Conservation (phyloP, 2,797 vertebrate genomes). For the Eidolon dupreanum region DNA sequence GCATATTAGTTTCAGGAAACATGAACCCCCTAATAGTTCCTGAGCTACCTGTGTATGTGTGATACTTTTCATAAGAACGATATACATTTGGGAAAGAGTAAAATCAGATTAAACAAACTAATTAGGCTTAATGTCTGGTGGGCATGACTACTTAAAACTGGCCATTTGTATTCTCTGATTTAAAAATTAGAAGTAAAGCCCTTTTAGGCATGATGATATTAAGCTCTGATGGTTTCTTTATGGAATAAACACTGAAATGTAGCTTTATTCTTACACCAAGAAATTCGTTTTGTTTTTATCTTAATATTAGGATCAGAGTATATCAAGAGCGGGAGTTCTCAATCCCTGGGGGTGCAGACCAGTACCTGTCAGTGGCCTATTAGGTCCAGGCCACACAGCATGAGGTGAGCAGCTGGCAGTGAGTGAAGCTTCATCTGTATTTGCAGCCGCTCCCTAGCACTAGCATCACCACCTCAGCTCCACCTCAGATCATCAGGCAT, state of each 20-base stretch:
- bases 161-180: background rate
- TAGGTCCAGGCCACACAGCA: too few species aligned
- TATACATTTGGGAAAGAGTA: background rate
- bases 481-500: too few species aligned
- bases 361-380: too few species aligned
- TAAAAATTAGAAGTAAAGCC: background rate
- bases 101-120: background rate
- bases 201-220: background rate
- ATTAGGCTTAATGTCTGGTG: background rate
- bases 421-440: too few species aligned
- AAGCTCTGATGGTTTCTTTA: background rate
- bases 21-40: background rate
- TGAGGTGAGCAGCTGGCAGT: too few species aligned
- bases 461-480: too few species aligned
- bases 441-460: too few species aligned
- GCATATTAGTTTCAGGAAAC: background rate
- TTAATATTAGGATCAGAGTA: background rate
- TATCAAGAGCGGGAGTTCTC: background rate
- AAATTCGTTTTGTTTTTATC: background rate
- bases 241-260: too few species aligned
- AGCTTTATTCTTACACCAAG: background rate
- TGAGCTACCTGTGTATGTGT: background rate
- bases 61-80: background rate
- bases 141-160: background rate
- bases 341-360: too few species aligned